Base-by-base conservation (phyloP, 2,113 vertebrate genomes). In the Syngnathoides biaculeatus region DNA sequence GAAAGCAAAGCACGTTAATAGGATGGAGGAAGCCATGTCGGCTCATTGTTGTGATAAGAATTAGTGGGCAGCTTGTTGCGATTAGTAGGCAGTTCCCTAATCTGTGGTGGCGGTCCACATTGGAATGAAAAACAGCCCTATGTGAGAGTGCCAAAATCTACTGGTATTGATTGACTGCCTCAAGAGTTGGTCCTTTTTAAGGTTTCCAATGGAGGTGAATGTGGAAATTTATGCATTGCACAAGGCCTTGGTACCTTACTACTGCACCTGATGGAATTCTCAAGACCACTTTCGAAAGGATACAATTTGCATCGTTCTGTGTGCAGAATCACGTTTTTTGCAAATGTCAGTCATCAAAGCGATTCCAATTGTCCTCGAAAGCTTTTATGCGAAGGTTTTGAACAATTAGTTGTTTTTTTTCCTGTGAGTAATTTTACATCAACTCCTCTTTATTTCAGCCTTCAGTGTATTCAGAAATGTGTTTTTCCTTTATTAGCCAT, bases 401-500 rank as follows among this genome's bases (percentile, higher is more conserved):
- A 17, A 62, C 63, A 38, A 9, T 50, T 35, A 62, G 26, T 24
- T 61, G 3, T 61, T 24, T 45, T 69, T 11, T 35, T 27, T 20
- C 19, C 19, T 9, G 1, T n/a, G 19, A 3, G 3, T 8, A 20
- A 8, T 50, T 20, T 50, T 50, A 1, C 30, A 35, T 35, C 3
- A 35, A 35, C 30, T 35, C 4, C 30, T 35, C 30, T 35, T 35
- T 35, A 35, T 35, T 35, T 35, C 30, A 35, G 30, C 30, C 30
- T 35, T 35, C 30, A 35, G 30, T 35, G 30, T 6, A 35, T 35
- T 35, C 30, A 35, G 6, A 35, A 35, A 35, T 35, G 30, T 35
- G 30, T 77, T 71, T 71, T 68, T 77, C 43, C 72, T 19, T 84
- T 70, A 56, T 69, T 80, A 98, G 97, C 82, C 93, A 98, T 92